Conservation (phyloP, 2,888 invertebrate genomes). For the Piscicola geometra region DNA sequence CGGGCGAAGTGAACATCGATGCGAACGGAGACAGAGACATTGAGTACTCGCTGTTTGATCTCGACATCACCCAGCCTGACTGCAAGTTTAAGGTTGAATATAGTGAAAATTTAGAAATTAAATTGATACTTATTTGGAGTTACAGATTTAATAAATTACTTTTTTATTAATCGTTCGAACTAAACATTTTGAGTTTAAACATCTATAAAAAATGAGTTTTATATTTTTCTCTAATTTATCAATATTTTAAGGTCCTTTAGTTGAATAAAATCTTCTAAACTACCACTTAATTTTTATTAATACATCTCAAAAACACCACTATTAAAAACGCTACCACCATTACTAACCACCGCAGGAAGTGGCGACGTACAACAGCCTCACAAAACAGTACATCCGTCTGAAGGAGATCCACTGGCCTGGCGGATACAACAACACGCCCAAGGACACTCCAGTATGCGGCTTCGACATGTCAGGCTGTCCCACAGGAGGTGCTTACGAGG, state of each 20-base stretch:
- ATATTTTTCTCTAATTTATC: no score
- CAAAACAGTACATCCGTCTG: conserved; percentile 67
- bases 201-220: background rate
- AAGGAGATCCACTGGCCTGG: conserved; percentile 83
- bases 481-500: conserved; percentile 37
- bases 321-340: no score
- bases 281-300: no score
- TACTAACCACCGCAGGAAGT: conserved; percentile 65
- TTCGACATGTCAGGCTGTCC: conserved; percentile 64
- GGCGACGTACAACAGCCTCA: conserved; percentile 79
- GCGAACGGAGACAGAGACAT: conserved; percentile 87
- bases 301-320: no score
- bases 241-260: no score
- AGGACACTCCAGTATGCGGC: conserved; percentile 85
- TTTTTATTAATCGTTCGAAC: background rate
- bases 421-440: conserved; percentile 61
- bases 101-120: no score
- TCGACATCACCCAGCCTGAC: conserved; percentile 66
- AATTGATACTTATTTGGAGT: no score
- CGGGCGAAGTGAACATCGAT: conserved; percentile 86
- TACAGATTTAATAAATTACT: background rate
- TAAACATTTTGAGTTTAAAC: background rate
- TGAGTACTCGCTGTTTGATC: conserved; percentile 85
- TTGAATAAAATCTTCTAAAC: no score
- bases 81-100: conserved; percentile 26